Evolutionary conservation across 2,797 vertebrate genomes (phyloP).

Genomic region (Epinephelus coioides): DNA sequence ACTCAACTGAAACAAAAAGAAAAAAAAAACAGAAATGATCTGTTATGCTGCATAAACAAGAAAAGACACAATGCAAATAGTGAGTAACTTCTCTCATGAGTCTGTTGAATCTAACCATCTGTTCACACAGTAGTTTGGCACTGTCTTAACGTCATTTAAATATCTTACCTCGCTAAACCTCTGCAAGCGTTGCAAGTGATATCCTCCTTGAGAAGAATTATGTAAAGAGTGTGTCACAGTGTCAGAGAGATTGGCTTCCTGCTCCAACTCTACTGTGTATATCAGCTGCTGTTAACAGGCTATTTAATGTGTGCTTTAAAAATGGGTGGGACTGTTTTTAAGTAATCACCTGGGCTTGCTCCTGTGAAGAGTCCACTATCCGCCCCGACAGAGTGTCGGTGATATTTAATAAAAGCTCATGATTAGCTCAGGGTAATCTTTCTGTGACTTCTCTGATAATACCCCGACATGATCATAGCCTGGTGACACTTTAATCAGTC

Average conservation of each 20-base stretch:
- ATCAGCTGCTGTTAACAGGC: slow-evolving; percentile 41
- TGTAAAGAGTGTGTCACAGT: slow-evolving; percentile 5
- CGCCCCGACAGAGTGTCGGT: not conserved
- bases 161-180: slow-evolving; percentile 65
- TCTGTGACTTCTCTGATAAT: not conserved
- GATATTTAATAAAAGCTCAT: slow-evolving; percentile 27
- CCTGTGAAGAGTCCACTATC: slow-evolving; percentile 22
- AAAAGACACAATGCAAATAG: not conserved
- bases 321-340: slow-evolving; percentile 77
- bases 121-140: not conserved
- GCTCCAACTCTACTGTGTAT: slow-evolving; percentile 58
- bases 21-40: not conserved
- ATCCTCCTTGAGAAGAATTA: slow-evolving; percentile 21
- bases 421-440: slow-evolving; percentile 62
- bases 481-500: slow-evolving; percentile 6
- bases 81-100: not conserved
- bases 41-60: not conserved
- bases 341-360: slow-evolving; percentile 57
- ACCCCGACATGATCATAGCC: not conserved
- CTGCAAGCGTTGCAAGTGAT: slow-evolving; percentile 30
- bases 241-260: slow-evolving; percentile 28
- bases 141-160: not conserved
- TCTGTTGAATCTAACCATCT: not conserved
- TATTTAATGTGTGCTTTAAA: slow-evolving; percentile 67
- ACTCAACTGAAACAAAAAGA: slow-evolving; percentile 25